Base-by-base conservation (phyloP, 2,888 invertebrate genomes). In the Antitype chi region DNA sequence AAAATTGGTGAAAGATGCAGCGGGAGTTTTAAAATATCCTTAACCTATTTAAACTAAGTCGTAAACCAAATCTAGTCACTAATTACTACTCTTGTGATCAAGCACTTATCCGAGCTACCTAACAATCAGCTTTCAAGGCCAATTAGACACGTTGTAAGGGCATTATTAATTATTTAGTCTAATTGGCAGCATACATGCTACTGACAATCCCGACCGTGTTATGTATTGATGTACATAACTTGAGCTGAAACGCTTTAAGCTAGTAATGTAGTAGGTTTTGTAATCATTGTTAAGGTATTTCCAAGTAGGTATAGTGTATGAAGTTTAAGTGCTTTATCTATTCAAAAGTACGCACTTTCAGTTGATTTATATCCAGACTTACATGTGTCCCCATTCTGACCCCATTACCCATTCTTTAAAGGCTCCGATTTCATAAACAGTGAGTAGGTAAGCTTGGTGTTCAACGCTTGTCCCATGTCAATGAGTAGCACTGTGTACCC, bases 71-170 rank as follows among this genome's bases (percentile, higher is more conserved):
- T 38, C 38, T 38, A 38, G 5, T 38, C 6, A 5, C 38, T 38
- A 38, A 38, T 38, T 5, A 38, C 38, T 38, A 38, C 38, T 38
- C 38, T 38, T 38, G 55, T 76, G 47, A 49, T 32, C 25, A 23
- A 8, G 38, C 38, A 38, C 13, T 68, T 9, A 52, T 52, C 17
- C 7, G 7, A 49, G 59, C 6, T 55, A 28, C 28, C 62, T 63
- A 49, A 52, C 32, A 52, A 60, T 11, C 32, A 47, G 11, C 32
- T 79, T 25, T 70, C 1, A 38, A n/a, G 15, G n/a, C 28, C 52
- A 75, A 85, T 81, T 75, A 81, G 57, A 69, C 57, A 28, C 23
- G 32, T n/a, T 71, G 66, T 69, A 70, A 43, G 74, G 20, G 8
- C 15, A 53, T 49, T 67, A 62, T 81, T 70, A 69, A 71, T 84